Evolutionary conservation across 2,113 vertebrate genomes (phyloP).

Genomic region (Lepus europaeus): DNA sequence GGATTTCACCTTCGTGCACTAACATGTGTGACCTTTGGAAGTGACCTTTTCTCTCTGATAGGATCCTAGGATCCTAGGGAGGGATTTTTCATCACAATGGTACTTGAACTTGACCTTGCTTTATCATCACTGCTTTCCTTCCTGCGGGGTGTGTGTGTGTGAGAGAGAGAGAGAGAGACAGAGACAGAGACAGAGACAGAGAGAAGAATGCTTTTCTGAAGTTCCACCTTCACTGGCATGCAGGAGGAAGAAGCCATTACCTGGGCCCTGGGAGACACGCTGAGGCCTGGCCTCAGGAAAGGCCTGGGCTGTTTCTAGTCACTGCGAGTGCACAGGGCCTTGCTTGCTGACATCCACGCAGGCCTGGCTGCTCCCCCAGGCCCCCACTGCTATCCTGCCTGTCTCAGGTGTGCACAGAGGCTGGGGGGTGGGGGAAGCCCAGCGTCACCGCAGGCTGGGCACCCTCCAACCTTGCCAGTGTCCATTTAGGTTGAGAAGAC

Average conservation of each 20-base stretch:
- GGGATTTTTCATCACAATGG: not conserved
- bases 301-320: not conserved
- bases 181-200: too few species aligned
- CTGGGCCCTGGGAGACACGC: not conserved
- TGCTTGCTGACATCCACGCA: not conserved
- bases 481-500: not conserved
- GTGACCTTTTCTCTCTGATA: not conserved
- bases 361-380: too few species aligned
- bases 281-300: not conserved
- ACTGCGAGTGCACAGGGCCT: not conserved
- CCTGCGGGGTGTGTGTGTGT: not conserved
- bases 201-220: not conserved
- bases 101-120: not conserved
- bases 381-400: not conserved
- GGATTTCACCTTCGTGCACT: not conserved
- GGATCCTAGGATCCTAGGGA: not conserved
- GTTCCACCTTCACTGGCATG: not conserved
- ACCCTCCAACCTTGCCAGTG: not conserved
- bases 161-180: too few species aligned
- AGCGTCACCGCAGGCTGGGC: rapidly evolving
- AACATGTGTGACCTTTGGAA: too few species aligned
- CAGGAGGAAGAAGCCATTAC: not conserved
- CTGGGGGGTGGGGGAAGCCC: not conserved
- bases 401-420: not conserved
- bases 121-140: not conserved